These are phyloP conservation scores for Drosophila mulleri DNA, from an alignment of 2,888 invertebrate genomes.

Conservation along the genomic window DNA sequence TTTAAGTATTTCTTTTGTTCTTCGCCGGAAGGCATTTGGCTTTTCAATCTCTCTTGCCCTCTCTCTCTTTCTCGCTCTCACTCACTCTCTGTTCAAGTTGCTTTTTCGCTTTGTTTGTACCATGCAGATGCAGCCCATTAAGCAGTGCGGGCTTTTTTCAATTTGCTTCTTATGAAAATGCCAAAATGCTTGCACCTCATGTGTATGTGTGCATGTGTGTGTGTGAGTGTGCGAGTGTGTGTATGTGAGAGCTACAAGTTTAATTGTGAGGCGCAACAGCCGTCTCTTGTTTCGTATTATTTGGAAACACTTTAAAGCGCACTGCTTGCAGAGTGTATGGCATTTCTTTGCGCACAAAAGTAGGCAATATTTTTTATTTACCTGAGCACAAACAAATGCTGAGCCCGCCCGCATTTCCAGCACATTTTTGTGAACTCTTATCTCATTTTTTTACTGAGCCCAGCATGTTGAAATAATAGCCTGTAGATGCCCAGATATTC, in stretches of 20 bases:
- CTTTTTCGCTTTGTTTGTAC: constrained; percentile 45
- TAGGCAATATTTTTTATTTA: constrained; percentile 47
- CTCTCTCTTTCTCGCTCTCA: background rate
- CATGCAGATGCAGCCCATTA: constrained; percentile 53
- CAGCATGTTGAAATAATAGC: constrained; percentile 2
- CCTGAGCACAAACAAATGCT: background rate
- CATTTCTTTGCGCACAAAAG: constrained; percentile 31
- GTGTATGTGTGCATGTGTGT: background rate
- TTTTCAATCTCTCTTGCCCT: constrained; percentile 47
- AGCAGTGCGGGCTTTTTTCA: constrained; percentile 30
- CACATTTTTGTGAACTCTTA: background rate
- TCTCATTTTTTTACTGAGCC: background rate
- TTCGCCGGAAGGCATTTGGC: constrained; percentile 47
- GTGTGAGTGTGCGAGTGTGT: background rate
- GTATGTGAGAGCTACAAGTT: constrained; percentile 35
- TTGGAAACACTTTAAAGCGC: constrained; percentile 29
- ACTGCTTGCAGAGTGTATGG: background rate
- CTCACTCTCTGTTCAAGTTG: constrained; percentile 20
- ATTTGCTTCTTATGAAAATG: constrained; percentile 31
- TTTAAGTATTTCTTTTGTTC: constrained; percentile 44
- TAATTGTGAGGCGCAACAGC: constrained; percentile 37
- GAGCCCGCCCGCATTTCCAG: background rate
- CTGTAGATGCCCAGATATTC: background rate
- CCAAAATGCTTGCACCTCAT: constrained; percentile 30
- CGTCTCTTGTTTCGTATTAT: constrained; percentile 8